Evolutionary conservation across 2,113 vertebrate genomes (phyloP).

Genomic region (Amazona vittata): DNA sequence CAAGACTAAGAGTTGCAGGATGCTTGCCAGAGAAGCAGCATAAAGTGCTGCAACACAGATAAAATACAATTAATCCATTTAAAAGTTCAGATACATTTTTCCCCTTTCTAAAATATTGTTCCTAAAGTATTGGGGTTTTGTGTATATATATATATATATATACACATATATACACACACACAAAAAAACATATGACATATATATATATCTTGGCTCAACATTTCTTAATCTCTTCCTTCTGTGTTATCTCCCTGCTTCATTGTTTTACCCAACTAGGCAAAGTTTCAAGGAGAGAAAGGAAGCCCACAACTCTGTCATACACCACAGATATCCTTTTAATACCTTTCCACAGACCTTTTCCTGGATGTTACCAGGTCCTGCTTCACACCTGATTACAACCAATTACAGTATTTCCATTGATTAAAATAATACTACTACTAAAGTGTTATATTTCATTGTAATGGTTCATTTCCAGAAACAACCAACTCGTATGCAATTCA

Average conservation of each 20-base stretch:
- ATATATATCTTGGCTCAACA: neutral
- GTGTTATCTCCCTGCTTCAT: neutral
- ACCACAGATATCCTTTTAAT: neutral
- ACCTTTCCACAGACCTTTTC: neutral
- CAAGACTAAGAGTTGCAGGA: neutral
- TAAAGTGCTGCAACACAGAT: neutral
- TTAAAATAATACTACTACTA: neutral
- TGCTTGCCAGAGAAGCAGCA: neutral
- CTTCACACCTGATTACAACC: neutral
- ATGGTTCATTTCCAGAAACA: neutral
- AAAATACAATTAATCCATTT: neutral
- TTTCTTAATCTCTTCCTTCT: neutral
- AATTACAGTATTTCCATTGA: neutral
- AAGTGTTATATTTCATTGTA: neutral
- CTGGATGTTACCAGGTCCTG: neutral
- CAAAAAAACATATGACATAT: neutral
- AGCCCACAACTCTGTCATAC: neutral
- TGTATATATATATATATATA: neutral
- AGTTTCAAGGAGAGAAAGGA: neutral
- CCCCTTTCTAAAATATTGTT: neutral
- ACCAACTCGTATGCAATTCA: rapidly evolving
- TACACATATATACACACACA: neutral
- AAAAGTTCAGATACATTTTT: neutral
- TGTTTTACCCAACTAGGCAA: neutral
- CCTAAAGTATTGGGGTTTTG: neutral